Evolutionary conservation across 2,797 vertebrate genomes (phyloP), one percentile per base, ranked within the genome.

Genomic region (Eulemur coronatus): DNA sequence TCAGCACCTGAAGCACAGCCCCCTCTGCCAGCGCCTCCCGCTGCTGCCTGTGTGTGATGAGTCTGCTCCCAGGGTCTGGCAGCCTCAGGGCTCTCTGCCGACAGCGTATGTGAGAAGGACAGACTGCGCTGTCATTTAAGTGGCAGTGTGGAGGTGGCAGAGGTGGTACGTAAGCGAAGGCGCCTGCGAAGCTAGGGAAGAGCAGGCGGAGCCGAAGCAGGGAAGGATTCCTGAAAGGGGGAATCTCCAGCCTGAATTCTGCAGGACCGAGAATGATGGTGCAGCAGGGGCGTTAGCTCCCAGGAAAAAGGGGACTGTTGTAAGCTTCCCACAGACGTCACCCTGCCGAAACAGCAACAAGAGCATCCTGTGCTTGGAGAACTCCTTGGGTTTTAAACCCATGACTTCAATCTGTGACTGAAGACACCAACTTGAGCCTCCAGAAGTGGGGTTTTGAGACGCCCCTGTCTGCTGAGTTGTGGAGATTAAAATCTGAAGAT

Each of bases 151-250:
- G 46, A 15, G 73, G 59, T 0, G 59, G 81, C 12, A 1, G 50
- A 1, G 1, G 30, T 11, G 15, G 15, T 2, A 9, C 17, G 0
- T 0, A 2, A 14, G 3, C 7, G 35, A 33, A 38, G 41, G n/a
- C 9, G 30, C 22, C 43, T 46, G 26, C 17, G 1, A 5, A n/a
- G 69, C 24, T 1, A 4, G 46, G 84, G 38, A 61, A 18, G 33
- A 5, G 12, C 8, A 20, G 35, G 78, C 15, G 2, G 41, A 26
- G 48, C 30, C 26, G 4, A 55, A 35, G 65, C 38, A 35, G 33
- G 41, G 26, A 15, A 5, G 72, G n/a, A 4, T 28, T 50, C 57
- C 85, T 46, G 14, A 33, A 18, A 52, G 17, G 13, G 4, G 1
- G 4, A 11, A 33, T 1, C 30, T 24, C 3, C 5, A 61, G 85